Conservation (phyloP, 1,140 invertebrate species). For the Cotesia glomerata region DNA sequence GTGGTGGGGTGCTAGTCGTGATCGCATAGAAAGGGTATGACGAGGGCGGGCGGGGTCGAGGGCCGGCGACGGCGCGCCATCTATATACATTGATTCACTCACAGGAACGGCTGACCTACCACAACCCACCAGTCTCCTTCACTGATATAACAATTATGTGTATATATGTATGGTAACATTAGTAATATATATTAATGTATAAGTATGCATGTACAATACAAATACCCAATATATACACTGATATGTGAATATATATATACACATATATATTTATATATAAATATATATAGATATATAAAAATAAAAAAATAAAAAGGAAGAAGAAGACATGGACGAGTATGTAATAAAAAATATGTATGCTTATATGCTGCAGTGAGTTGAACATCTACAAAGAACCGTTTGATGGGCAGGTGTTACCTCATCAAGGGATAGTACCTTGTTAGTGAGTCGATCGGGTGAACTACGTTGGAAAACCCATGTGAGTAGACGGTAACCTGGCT, state of each 20-base stretch:
- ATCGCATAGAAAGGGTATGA: slow-evolving; percentile 62
- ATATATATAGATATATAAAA: too few species aligned
- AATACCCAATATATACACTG: slow-evolving; percentile 25
- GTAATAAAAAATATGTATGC: slow-evolving; percentile 62
- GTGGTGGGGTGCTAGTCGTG: slow-evolving; percentile 63
- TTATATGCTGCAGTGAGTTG: slow-evolving; percentile 62
- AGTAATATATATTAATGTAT: slow-evolving; percentile 23
- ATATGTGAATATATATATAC: slow-evolving; percentile 22
- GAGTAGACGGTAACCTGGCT: slow-evolving; percentile 38
- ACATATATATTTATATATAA: slow-evolving; percentile 45
- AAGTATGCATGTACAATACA: slow-evolving; percentile 29
- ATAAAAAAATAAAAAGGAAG: slow-evolving; percentile 21
- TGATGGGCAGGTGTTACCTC: slow-evolving; percentile 15
- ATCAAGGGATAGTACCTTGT: slow-evolving; percentile 47
- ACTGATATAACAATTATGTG: slow-evolving; percentile 49
- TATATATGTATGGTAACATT: slow-evolving; percentile 43
- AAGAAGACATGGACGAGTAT: slow-evolving; percentile 60
- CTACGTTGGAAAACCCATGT: slow-evolving; percentile 48
- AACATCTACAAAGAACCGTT: slow-evolving; percentile 55
- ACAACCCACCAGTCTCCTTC: slow-evolving; percentile 62
- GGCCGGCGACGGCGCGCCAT: slow-evolving; percentile 62
- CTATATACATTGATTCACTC: slow-evolving; percentile 65
- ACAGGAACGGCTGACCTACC: slow-evolving; percentile 62
- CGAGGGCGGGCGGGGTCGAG: slow-evolving; percentile 61
- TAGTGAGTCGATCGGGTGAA: slow-evolving; percentile 55